A percentile compares a stretch with the other conserved stretches of the same genome.
These are phyloP conservation scores for Hydraecia micacea DNA, from an alignment of 2,888 invertebrate species.

Conservation along the genomic window DNA sequence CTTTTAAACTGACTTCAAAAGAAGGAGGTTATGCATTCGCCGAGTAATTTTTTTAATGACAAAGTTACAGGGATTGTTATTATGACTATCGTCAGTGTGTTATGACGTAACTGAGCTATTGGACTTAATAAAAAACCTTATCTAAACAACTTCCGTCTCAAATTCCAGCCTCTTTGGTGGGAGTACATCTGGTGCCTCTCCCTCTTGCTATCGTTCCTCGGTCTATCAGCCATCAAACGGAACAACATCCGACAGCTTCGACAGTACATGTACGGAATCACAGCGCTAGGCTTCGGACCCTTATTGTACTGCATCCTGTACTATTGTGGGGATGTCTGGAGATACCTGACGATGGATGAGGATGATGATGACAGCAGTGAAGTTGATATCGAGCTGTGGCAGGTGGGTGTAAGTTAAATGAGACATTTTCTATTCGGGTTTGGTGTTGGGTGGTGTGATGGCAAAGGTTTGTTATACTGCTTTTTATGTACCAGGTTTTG, in stretches of 20 bases:
- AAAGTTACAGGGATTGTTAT: too few relatives aligned
- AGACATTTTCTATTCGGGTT: slow-evolving; percentile 6
- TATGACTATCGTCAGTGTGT: neutral
- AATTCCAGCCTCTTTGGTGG: slow-evolving; percentile 95
- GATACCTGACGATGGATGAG: slow-evolving; percentile 91
- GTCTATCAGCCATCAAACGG: slow-evolving; percentile 95
- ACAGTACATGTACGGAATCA: slow-evolving; percentile 94
- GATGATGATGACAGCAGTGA: slow-evolving; percentile 90
- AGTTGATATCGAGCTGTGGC: slow-evolving; percentile 94
- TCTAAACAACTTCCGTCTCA: neutral
- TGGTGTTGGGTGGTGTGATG: slow-evolving; percentile 18
- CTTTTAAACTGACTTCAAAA: neutral
- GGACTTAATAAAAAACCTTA: neutral
- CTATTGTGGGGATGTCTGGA: slow-evolving; percentile 96
- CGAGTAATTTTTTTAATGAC: neutral
- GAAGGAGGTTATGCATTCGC: neutral
- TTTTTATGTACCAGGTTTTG: slow-evolving; percentile 16
- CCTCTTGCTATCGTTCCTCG: slow-evolving; percentile 95
- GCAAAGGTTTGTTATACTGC: slow-evolving; percentile 15
- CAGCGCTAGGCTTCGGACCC: slow-evolving; percentile 93
- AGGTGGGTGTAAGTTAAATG: slow-evolving; percentile 89
- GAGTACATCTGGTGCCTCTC: slow-evolving; percentile 98
- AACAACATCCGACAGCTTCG: slow-evolving; percentile 95
- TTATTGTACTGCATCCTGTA: slow-evolving; percentile 95
- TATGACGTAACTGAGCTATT: neutral